These are phyloP conservation scores for Loris lydekkerianus DNA, from an alignment of 2,797 vertebrate species.

Conservation along the genomic window DNA sequence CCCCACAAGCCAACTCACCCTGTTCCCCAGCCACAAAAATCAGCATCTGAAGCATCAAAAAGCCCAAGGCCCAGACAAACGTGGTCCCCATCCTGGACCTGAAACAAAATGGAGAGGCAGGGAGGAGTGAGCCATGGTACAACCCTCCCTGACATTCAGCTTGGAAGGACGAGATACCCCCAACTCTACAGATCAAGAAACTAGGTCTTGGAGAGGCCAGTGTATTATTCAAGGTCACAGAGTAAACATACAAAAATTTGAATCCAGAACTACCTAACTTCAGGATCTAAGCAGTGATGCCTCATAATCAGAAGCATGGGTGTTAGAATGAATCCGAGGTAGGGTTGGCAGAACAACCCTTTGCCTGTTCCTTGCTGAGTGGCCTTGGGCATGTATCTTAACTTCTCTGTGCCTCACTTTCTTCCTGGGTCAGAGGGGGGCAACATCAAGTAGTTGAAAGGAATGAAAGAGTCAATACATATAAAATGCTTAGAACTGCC, in stretches of 20 bases:
- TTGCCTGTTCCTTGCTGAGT: constrained; percentile 53
- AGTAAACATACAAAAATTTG: neutral
- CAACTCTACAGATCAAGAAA: neutral
- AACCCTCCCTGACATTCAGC: neutral
- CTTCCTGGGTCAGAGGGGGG: constrained; percentile 25
- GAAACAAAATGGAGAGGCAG: neutral
- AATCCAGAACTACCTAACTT: neutral
- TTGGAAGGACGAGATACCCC: neutral
- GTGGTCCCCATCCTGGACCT: constrained; percentile 87
- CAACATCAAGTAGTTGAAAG: neutral
- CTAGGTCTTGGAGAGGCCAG: neutral
- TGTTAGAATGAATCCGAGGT: neutral
- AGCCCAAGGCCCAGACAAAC: constrained; percentile 80
- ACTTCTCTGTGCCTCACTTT: constrained; percentile 52
- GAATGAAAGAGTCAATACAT: neutral
- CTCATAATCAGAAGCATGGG: neutral
- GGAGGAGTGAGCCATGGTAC: neutral
- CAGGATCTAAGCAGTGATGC: neutral
- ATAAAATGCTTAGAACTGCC: neutral
- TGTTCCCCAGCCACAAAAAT: constrained; percentile 80
- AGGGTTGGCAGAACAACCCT: neutral
- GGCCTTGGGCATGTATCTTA: constrained; percentile 24
- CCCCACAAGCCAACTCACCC: constrained; percentile 84
- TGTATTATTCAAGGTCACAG: neutral
- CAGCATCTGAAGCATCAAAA: constrained; percentile 84